Evolutionary conservation across 1,140 invertebrate genomes (phyloP).

Genomic region (Bombus confusus): DNA sequence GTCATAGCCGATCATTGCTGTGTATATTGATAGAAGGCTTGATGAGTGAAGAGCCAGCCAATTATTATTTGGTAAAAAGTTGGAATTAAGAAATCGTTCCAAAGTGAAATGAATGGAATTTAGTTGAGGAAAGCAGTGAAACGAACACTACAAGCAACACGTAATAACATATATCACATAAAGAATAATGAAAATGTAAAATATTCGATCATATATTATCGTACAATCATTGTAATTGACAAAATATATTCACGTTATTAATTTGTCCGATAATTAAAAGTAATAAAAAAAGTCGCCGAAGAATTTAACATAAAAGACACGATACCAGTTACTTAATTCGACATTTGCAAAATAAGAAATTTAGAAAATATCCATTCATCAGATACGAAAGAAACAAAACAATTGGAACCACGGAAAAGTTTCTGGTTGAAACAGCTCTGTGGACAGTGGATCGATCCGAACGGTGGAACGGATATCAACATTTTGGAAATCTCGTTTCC

Average conservation of each 20-base stretch:
- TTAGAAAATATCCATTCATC: neutral
- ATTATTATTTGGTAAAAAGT: neutral
- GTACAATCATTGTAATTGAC: neutral
- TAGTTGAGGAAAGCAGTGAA: neutral
- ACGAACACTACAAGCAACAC: neutral
- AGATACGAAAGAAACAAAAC: neutral
- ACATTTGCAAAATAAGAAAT: neutral
- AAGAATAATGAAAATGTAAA: neutral
- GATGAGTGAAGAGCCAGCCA: neutral
- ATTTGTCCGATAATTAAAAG: too few species aligned
- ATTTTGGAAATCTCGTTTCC: slow-evolving; percentile 5
- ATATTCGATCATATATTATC: neutral
- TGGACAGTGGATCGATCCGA: neutral
- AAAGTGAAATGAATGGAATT: neutral
- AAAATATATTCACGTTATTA: too few species aligned
- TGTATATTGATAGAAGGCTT: too few species aligned
- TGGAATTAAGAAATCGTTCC: neutral
- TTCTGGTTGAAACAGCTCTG: too few species aligned
- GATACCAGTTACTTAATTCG: too few species aligned
- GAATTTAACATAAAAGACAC: too few species aligned
- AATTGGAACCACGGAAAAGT: neutral
- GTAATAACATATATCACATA: neutral
- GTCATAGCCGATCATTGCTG: neutral
- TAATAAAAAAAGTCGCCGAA: too few species aligned
- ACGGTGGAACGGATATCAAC: neutral